These are phyloP conservation scores for Venturia canescens DNA, from an alignment of 1,140 invertebrate genomes.

Conservation along the genomic window DNA sequence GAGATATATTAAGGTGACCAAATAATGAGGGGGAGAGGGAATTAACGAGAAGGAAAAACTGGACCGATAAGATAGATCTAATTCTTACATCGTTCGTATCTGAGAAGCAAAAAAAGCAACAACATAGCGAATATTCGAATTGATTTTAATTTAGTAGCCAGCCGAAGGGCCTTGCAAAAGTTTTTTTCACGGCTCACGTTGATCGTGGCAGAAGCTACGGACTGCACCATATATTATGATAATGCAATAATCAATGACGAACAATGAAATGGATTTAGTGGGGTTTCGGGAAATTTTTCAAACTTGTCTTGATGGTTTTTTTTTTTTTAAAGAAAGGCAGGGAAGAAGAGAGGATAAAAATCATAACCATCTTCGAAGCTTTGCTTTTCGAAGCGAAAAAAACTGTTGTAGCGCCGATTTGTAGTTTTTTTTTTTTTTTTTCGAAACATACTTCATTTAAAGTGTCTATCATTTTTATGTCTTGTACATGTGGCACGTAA, in stretches of 20 bases:
- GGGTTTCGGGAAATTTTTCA: neutral
- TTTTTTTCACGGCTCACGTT: constrained; percentile 3
- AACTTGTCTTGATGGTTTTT: no score
- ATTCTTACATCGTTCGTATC: constrained; percentile 46
- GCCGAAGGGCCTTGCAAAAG: neutral
- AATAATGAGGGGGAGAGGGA: neutral
- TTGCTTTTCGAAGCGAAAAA: neutral
- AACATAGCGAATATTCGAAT: constrained; percentile 33
- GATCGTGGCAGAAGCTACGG: neutral
- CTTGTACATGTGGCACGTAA: no score
- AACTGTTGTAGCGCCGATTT: no score
- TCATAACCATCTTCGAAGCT: no score
- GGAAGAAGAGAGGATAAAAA: neutral
- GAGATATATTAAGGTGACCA: neutral
- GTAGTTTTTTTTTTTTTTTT: no score
- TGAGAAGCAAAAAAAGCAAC: neutral
- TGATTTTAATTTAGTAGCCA: constrained; percentile 37
- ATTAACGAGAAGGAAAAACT: neutral
- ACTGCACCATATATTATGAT: constrained; percentile 12
- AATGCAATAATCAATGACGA: no score
- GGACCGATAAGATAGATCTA: constrained; percentile 39
- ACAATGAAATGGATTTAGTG: neutral
- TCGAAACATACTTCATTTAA: no score
- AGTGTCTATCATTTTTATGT: no score
- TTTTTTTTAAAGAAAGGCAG: constrained; percentile 31